Base-by-base conservation (phyloP, 1,140 invertebrate species). In the Antheraea pernyi region DNA sequence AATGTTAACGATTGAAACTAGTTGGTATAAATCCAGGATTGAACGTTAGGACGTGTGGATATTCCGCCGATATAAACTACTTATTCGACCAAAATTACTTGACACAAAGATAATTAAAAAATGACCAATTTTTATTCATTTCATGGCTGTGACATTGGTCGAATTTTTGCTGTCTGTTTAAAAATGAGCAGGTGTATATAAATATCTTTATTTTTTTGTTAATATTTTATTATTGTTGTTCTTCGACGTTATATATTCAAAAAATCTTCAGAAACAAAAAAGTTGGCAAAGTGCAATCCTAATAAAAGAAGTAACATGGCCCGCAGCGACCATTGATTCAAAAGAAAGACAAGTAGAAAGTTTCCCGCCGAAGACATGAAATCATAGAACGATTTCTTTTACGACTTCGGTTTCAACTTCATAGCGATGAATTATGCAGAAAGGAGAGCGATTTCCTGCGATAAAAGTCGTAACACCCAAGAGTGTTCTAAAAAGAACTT, bases 351-450 rank as follows among this genome's bases (percentile, higher is more conserved):
- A 83, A 88, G 85, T 78, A 84, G 77, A 91, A 90, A 91, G 80
- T 91, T 88, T 88, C 75, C 78, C 78, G 82, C 78, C 84, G 79
- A 87, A 91, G 89, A 91, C 83, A 90, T 85, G 86, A 87, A 90
- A 91, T 91, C 89, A 89, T 90, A 90, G 87, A 91, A 83, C 89
- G 86, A 90, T 91, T 90, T 88, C 88, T 91, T 91, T 90, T 91
- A 91, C 88, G 88, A 89, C 87, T 91, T 88, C 81, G 89, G 85
- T 91, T 91, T 91, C 88, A 90, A 91, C 89, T 91, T 89, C 88
- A 89, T 85, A 85, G 83, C 85, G 84, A 91, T 91, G 88, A 90
- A 91, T 91, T 90, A 91, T 91, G 88, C 88, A 89, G 84, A 88
- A 79, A 88, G 86, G 79, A 87, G 86, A 88, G 82, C 88, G 88